Base-by-base conservation (phyloP, 2,113 vertebrate species). In the Hippoglossus stenolepis region DNA sequence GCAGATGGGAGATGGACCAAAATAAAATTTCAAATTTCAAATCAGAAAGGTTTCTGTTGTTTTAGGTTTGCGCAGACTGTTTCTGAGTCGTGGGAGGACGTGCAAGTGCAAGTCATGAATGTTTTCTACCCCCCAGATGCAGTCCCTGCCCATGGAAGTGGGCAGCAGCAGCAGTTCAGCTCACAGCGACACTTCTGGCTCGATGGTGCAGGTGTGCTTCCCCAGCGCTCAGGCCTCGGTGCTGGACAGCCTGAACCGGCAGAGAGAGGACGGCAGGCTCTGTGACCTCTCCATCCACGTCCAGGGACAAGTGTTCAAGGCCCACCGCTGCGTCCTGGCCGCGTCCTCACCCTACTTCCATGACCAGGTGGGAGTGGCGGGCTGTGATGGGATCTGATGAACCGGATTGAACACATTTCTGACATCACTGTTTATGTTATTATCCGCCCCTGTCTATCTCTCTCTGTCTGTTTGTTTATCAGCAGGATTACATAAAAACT, bases 191-290 rank as follows among this genome's bases (percentile, higher is more conserved):
- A 61, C 87, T 15, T 53, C 81, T 10, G 87, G 84, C 73, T 75
- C 89, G 1, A 89, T 92, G 92, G 94, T 98, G 5, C 96, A 97
- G 49, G 96, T 98, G 66, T 94, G 95, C 77, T 98, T 98, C 90
- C 96, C 97, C 4, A 91, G 95, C 40, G 93, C 96, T 61, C 94
- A 95, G 86, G 87, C 93, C 18, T 94, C 95, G 2, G 92, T 98
- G 47, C 90, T 98, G 93, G 96, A 96, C 83, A 94, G 95, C 69
- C 94, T 98, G 69, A 97, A 98, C 92, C 95, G 91, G 49, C 97
- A 98, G 91, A 87, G 97, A 0, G 90, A 97, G 45, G 96, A 97
- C 14, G 96, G 97, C 14, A 89, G 95, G 56, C 95, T 96, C 45
- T 96, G 95, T 13, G 95, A 96, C 83, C 94, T 96, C 51, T 94